phyloP scores from a whole-genome alignment of 2,888 invertebrate species.

The Globia sparganii region DNA sequence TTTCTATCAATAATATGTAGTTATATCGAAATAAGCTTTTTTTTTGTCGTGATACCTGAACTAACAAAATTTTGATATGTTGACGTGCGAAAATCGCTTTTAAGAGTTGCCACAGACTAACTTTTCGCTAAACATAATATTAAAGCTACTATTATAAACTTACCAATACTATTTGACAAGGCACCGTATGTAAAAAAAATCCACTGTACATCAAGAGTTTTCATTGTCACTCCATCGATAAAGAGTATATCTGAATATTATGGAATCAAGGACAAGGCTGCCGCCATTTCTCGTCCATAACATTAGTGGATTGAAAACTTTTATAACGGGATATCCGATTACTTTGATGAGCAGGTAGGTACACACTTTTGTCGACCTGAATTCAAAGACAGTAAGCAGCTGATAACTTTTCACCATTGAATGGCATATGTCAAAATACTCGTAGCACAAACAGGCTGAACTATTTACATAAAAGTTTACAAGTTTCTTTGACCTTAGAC shows the following conservation, averaged over 20 bases:
- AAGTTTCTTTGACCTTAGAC: background rate
- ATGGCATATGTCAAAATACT: background rate
- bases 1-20: too few species aligned
- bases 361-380: background rate
- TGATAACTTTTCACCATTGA: background rate
- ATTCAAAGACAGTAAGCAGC: conserved; percentile 3
- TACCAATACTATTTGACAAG: background rate
- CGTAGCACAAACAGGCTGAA: background rate
- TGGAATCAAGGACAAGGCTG: conserved; percentile 1
- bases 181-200: background rate
- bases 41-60: background rate
- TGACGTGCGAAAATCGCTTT: background rate
- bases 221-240: background rate
- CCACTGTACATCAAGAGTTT: background rate
- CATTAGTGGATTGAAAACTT: conserved; percentile 37
- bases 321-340: conserved; percentile 35
- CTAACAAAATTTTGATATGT: background rate
- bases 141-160: background rate
- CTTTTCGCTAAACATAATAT: background rate
- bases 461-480: background rate
- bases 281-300: conserved; percentile 16
- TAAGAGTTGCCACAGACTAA: background rate
- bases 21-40: background rate
- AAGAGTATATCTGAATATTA: conserved; percentile 2
- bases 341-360: background rate